Percentiles rank a stretch among this genome's conserved stretches.
Conservation (phyloP, 2,888 invertebrate species). For the Apodemia duryi region DNA sequence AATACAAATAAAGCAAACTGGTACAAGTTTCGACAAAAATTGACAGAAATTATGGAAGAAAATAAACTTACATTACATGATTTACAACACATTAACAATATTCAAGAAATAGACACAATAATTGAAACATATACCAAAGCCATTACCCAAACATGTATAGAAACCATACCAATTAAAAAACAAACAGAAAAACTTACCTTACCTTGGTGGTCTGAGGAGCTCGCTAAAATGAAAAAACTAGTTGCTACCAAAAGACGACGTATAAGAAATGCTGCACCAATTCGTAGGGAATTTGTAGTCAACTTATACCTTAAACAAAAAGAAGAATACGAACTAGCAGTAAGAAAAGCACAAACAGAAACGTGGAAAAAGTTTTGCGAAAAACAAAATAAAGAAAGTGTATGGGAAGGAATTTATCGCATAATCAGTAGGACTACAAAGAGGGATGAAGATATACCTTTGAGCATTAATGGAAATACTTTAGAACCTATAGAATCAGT, state of each 20-base stretch:
- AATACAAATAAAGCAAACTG: conserved; percentile 21
- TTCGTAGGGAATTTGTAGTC: conserved; percentile 4
- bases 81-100: conserved; percentile 15
- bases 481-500: conserved; percentile 20
- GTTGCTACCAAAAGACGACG: conserved; percentile 10
- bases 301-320: background rate
- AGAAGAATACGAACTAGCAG: conserved; percentile 3
- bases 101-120: conserved; percentile 7
- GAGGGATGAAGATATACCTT: background rate
- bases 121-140: conserved; percentile 1
- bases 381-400: too few species aligned
- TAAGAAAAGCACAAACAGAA: background rate
- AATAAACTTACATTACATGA: conserved; percentile 3
- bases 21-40: conserved; percentile 19
- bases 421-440: too few species aligned
- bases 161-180: background rate
- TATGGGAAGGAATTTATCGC: too few species aligned
- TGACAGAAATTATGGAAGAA: conserved; percentile 12
- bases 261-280: conserved; percentile 18
- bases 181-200: conserved; percentile 5
- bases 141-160: background rate
- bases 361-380: too few species aligned
- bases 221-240: conserved; percentile 8
- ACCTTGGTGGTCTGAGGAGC: conserved; percentile 20
- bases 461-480: conserved; percentile 15